Base-by-base conservation (phyloP, 2,888 invertebrate species). In the Deladenus siricidicola region DNA sequence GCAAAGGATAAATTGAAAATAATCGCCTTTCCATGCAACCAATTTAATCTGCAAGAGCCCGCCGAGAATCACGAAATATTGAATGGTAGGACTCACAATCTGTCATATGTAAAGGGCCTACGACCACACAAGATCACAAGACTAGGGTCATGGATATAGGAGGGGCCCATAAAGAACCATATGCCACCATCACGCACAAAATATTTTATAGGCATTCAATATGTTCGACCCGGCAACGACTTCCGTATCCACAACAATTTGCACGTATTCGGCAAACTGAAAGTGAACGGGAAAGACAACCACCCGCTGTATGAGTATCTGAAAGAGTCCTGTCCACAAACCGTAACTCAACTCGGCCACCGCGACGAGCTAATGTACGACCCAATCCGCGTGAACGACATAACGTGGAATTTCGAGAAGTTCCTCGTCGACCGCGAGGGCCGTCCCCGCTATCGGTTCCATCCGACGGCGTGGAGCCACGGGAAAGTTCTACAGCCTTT, bases 381-480 rank as follows among this genome's bases (percentile, higher is more conserved):
- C 64, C 75, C 77, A 23, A 67, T 77, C 48, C 65, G 72, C 24
- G 66, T 69, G 19, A 73, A 70, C 53, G 77, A 77, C 56, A 70
- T 77, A 68, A 77, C 77, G 23, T 77, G 77, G 77, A 77, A 77
- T 70, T 77, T 77, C 57, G 77, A 78, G 68, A 77, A 77, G 64
- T 77, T 78, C 73, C 68, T 77, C 52, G 70, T 77, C 60, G 77
- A 77, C 65, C 57, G 74, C 43, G 54, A 71, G 45, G 80, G 80
- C 47, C 65, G 65, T 10, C 78, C 78, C 14, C 67, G 79, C 28
- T 78, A 67, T 71, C 75, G 78, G 21, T 78, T 78, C 75, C 76
- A 78, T 60, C 78, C 79, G 43, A 75, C 74, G 28, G 74, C 73
- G 30, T 78, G 79, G 78, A 53, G 53, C n/a, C 53, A 53, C 39